These are phyloP conservation scores for Pemphredon lugubris DNA, from an alignment of 2,888 invertebrate genomes.

Conservation along the genomic window DNA sequence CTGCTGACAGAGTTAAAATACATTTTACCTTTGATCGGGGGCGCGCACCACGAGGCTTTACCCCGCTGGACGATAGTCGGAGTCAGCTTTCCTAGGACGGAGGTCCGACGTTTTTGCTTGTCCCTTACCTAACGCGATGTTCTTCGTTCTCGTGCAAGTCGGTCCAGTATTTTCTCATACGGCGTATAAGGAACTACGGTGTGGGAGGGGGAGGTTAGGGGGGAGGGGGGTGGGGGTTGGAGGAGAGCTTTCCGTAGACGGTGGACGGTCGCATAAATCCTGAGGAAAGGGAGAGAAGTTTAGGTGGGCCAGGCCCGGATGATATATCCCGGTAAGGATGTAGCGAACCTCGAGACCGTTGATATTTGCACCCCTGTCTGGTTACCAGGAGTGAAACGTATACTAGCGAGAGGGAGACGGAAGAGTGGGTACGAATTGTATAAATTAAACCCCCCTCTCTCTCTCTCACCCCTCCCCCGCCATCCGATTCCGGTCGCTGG, in stretches of 20 bases:
- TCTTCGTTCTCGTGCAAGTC: constrained; percentile 23
- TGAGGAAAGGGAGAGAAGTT: not conserved
- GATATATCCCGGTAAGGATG: constrained; percentile 22
- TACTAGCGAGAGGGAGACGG: not conserved
- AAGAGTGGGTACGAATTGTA: constrained; percentile 23
- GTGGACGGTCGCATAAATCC: constrained; percentile 29
- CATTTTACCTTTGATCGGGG: constrained; percentile 19
- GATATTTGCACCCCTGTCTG: constrained; percentile 21
- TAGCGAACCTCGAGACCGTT: not conserved
- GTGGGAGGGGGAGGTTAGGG: too few species aligned
- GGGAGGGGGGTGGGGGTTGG: not conserved
- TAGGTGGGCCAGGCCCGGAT: not conserved
- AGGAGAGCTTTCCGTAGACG: constrained; percentile 1
- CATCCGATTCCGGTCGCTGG: constrained; percentile 11
- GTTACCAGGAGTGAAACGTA: not conserved
- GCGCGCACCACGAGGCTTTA: not conserved
- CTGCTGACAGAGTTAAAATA: constrained; percentile 52
- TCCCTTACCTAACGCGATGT: constrained; percentile 11
- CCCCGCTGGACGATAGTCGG: constrained; percentile 27
- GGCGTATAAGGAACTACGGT: constrained; percentile 1
- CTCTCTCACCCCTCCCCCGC: too few species aligned
- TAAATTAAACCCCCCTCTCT: too few species aligned
- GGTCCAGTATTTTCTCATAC: constrained; percentile 44
- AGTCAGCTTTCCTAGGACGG: constrained; percentile 51
- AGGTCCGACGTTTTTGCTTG: constrained; percentile 39